Base-by-base conservation (phyloP, 2,113 vertebrate species). In the Festucalex cinctus region DNA sequence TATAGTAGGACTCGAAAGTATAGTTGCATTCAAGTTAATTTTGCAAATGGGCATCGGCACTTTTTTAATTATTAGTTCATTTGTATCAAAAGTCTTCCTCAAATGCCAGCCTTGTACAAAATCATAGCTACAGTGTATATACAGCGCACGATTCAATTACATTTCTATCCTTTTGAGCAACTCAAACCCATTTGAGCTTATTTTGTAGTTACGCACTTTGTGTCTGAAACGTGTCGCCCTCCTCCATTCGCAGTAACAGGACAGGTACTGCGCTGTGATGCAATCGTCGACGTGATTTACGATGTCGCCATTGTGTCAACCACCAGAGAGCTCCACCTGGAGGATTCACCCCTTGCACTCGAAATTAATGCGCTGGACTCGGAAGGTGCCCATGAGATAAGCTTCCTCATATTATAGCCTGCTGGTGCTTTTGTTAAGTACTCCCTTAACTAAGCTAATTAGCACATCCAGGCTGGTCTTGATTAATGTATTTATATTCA, bases 321-420 rank as follows among this genome's bases (percentile, higher is more conserved):
- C 9, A 99, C 96, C 8, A 93, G 96, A 6, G 97, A 99, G 73
- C 93, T 99, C 0, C 95, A 98, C 72, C 91, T 99, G 5, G 97
- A 99, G 80, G 95, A 99, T 80, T 96, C 96, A 0, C 97, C 97
- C 0, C 88, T 98, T 77, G 91, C 93, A 63, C 91, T 99, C 67
- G 95, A 89, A 85, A 95, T 98, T 74, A 90, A 95, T 32, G 95
- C 97, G 20, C 87, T 96, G 79, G 97, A 99, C 86, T 96, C 96
- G 0, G 97, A 98, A 92, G 97, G 97, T 98, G 77, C 76, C 72
- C 5, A 35, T 2, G 46, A 24, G 1, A 58, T 53, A 26, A 39
- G 24, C 1, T 26, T 14, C 22, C 49, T 67, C 16, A 71, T 57
- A 62, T 60, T 24, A 9, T 24, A 53, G 9, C 26, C 43, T 74